phyloP scores from a whole-genome alignment of 2,797 vertebrate genomes.

The Buceros bicornis region DNA sequence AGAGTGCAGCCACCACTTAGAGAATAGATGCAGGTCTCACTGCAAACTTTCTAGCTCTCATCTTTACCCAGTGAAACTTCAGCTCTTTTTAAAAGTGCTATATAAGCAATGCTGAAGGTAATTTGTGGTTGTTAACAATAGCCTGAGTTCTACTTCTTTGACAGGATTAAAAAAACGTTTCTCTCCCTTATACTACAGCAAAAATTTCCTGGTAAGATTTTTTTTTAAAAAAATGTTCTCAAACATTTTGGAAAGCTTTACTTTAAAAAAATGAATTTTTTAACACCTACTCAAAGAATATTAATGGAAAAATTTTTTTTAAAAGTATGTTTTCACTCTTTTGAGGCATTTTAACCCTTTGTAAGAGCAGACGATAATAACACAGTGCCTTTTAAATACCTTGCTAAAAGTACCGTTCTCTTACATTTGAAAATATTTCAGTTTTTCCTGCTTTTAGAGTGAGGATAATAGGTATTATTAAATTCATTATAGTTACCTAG shows the following conservation, averaged over 20 bases:
- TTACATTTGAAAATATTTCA: background rate
- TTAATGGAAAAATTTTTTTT: background rate
- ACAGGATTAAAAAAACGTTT: background rate
- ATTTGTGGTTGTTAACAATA: background rate
- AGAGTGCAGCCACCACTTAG: background rate
- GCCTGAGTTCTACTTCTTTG: background rate
- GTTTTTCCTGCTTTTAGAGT: background rate
- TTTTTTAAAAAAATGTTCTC: background rate
- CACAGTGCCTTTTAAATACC: background rate
- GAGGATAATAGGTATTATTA: background rate
- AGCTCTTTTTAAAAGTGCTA: background rate
- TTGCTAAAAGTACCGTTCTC: background rate
- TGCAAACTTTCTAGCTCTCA: background rate
- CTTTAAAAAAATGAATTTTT: background rate
- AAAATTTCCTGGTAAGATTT: background rate
- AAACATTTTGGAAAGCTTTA: background rate
- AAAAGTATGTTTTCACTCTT: background rate
- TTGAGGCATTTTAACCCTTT: background rate
- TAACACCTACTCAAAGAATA: background rate
- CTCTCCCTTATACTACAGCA: background rate
- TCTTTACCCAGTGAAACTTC: background rate
- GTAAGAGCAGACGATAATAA: background rate
- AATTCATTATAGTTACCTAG: background rate
- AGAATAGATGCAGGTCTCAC: background rate
- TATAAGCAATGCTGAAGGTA: background rate